Conservation (phyloP, 2,797 vertebrate genomes). For the Columba guinea region DNA sequence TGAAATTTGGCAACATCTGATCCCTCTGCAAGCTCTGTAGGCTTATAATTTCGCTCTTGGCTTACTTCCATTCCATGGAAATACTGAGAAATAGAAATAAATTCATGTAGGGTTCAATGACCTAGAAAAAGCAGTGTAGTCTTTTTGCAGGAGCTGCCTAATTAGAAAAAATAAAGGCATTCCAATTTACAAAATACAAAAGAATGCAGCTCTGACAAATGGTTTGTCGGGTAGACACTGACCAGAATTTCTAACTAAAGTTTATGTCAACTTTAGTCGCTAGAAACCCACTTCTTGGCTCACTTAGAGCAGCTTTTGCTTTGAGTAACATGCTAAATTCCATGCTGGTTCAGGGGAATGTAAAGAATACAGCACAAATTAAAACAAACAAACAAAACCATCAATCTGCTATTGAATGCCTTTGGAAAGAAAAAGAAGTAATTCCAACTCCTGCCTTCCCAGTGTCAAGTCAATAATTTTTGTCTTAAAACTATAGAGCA, state of each 20-base stretch:
- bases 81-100: slow-evolving; percentile 37
- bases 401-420: neutral
- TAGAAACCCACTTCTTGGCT: neutral
- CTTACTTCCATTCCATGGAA: neutral
- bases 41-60: slow-evolving; percentile 17
- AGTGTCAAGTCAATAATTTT: neutral
- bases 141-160: neutral
- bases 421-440: neutral
- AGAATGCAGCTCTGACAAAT: neutral
- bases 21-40: neutral
- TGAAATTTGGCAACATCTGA: neutral
- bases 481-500: neutral
- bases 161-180: neutral
- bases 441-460: neutral
- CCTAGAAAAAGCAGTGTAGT: slow-evolving; percentile 6
- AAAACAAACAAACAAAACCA: neutral
- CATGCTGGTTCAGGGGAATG: neutral
- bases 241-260: neutral
- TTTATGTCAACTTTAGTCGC: neutral
- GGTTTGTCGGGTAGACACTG: neutral
- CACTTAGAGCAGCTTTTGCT: neutral
- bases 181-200: neutral
- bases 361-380: neutral
- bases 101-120: neutral
- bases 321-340: neutral